Evolutionary conservation across 2,113 vertebrate species (phyloP), one percentile per base, ranked within the genome.

Genomic region (Tetrax tetrax): DNA sequence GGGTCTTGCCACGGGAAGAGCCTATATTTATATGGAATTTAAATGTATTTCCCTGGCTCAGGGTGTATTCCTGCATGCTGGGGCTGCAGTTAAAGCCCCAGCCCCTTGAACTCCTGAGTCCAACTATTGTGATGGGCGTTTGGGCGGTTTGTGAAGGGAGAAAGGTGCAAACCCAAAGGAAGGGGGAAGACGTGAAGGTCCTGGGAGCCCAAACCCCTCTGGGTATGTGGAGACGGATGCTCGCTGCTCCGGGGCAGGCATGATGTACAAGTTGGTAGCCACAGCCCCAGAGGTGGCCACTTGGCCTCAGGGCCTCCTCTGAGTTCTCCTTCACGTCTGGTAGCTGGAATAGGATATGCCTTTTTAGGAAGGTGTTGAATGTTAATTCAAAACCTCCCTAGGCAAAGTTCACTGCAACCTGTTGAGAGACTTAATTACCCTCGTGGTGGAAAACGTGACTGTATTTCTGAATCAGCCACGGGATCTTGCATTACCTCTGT

Each of bases 61-160:
- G 28, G 59, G 16, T 5, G 13, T 59, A 2, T 28, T 69, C 28
- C 57, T 4, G 1, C 1, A 0, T 15, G 35, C 54, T 75, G 69
- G 29, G 22, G n/a, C 38, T 63, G 69, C 5, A 9, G n/a, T 21
- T 59, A 2, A 18, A 35, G 35, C 43, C 61, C 35, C 61, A 64
- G 38, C 53, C 35, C 47, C 61, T 25, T 9, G 50, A 41, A 21
- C 6, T 12, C 60, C 28, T 6, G 20, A 6, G 8, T 47, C 48
- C 2, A 1, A 1, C 31, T 31, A 19, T 43, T n/a, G 20, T 0
- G 0, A 4, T 5, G 64, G 50, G 7, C 6, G 2, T 38, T 33
- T 25, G 70, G 24, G 31, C 0, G 2, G 22, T 35, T 82, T 50
- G 14, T 24, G 22, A 43, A 56, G 28, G 38, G 48, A n/a, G 37